Evolutionary conservation across 2,888 invertebrate species (phyloP), one percentile per base, ranked within the genome.

Genomic region (Melolontha melolontha): DNA sequence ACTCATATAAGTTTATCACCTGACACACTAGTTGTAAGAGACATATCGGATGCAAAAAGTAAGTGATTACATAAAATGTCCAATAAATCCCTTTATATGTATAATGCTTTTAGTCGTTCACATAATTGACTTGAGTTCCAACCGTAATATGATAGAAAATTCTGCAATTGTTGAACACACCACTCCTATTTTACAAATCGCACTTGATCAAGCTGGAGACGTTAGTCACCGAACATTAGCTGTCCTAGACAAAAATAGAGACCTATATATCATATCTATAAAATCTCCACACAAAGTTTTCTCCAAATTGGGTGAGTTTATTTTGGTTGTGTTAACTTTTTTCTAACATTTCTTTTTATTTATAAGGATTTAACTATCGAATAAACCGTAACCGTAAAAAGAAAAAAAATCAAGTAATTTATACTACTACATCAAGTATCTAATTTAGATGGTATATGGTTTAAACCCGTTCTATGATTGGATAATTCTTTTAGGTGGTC

Each of bases 181-280:
- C 77, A 89, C 92, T 79, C 92, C 91, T 27, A 88, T 98, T n/a
- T 87, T 90, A 1, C 91, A 92, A 77, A 85, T 98, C 12, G 91
- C 93, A 0, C 84, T 98, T 49, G 96, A 96, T 80, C 93, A 96
- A 79, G 91, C 93, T 65, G 96, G 96, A 0, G 87, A 90, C 0
- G 80, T 90, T 0, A 88, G 87, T 40, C 94, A 95, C 76, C 89
- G 98, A 71, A 92, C 92, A 76, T 83, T 98, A 50, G 96, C 96
- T 0, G 85, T 98, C 68, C 86, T 98, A 27, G 98, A 99, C 83
- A 90, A 89, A 76, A 96, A 96, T 79, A 88, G 91, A 75, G 97
- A 98, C 82, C 85, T 98, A 12, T 94, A 92, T 80, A 87, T 98
- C 14, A 89, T 94, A 2, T 89, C 92, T 68, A 87, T 92, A 7